These are phyloP conservation scores for Tribolium madens DNA, from an alignment of 1,140 invertebrate genomes.

Conservation along the genomic window DNA sequence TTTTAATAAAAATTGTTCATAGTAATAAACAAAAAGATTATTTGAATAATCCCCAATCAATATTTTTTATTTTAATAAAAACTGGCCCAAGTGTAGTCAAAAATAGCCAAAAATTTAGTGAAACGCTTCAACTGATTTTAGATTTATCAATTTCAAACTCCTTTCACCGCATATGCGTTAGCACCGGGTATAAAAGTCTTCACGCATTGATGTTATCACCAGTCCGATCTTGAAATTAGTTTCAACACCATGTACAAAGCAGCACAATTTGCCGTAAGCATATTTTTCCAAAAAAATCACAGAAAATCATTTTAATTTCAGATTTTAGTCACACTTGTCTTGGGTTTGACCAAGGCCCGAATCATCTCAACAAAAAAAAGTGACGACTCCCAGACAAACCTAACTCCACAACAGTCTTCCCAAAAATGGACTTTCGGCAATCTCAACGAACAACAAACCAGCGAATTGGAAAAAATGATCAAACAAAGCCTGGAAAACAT, in stretches of 20 bases:
- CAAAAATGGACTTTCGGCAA: background rate
- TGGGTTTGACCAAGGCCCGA: background rate
- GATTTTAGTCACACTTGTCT: background rate
- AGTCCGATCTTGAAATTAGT: background rate
- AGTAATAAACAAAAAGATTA: no score
- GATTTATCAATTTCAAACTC: background rate
- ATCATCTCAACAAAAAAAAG: background rate
- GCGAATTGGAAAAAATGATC: background rate
- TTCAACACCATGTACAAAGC: slow-evolving; percentile 1
- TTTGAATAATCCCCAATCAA: background rate
- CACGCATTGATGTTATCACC: slow-evolving; percentile 6
- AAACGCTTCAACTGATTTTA: background rate
- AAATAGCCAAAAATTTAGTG: background rate
- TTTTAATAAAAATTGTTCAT: background rate
- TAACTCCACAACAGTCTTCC: background rate
- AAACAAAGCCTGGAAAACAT: slow-evolving; percentile 1
- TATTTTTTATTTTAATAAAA: background rate
- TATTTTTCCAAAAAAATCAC: background rate
- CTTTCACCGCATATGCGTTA: slow-evolving; percentile 16
- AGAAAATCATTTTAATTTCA: background rate
- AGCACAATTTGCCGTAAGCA: slow-evolving; percentile 3
- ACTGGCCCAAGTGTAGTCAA: no score
- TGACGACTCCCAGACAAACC: background rate
- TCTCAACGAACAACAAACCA: background rate
- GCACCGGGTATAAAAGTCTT: slow-evolving; percentile 1